Percentiles rank a stretch among this genome's conserved stretches.
These are phyloP conservation scores for Lepus americanus DNA, from an alignment of 2,113 vertebrate genomes.

Conservation along the genomic window DNA sequence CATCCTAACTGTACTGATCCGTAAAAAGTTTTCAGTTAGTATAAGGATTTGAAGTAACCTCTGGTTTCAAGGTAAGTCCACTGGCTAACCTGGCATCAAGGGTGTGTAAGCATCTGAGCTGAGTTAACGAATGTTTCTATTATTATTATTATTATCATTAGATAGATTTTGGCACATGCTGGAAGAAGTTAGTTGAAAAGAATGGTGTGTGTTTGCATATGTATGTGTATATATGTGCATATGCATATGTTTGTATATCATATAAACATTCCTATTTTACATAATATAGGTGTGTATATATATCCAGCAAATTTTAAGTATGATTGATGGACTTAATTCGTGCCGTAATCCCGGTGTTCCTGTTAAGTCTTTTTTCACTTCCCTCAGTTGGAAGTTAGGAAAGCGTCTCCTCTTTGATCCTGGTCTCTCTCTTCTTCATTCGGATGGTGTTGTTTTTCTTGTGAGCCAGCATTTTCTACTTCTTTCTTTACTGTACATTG, in stretches of 20 bases:
- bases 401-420: neutral
- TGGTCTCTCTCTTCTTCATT: neutral
- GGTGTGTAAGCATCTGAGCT: neutral
- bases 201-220: neutral
- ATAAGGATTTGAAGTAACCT: neutral
- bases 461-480: neutral
- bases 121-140: neutral
- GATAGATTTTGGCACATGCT: neutral
- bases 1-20: neutral
- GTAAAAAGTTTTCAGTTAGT: neutral
- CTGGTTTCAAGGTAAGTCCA: neutral
- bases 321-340: neutral
- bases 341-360: neutral
- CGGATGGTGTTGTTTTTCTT: constrained; percentile 1
- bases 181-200: constrained; percentile 19
- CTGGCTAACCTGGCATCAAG: neutral
- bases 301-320: neutral
- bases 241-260: neutral
- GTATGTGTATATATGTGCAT: neutral
- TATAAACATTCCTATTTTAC: neutral
- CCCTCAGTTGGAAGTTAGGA: neutral
- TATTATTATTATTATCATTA: neutral
- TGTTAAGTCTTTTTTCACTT: neutral
- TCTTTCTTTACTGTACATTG: neutral
- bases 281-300: neutral